Evolutionary conservation across 2,888 invertebrate genomes (phyloP).

Genomic region (Leucophenga montana): DNA sequence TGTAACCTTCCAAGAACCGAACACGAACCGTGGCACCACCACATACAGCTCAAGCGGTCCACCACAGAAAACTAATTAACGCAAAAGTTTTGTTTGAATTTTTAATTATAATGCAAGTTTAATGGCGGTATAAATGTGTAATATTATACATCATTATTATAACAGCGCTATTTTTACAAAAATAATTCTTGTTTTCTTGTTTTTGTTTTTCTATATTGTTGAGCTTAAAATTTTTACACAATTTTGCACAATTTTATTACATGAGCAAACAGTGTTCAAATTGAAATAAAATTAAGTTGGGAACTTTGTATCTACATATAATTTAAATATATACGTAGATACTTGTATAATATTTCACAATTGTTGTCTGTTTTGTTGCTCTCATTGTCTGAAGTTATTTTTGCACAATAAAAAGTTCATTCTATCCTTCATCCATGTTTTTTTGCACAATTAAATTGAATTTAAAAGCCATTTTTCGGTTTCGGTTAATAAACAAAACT

Average conservation of each 20-base stretch:
- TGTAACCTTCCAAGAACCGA: no score
- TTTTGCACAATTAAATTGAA: slow-evolving; percentile 12
- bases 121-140: slow-evolving; percentile 7
- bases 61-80: slow-evolving; percentile 10
- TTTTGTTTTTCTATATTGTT: no score
- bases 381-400: neutral
- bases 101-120: slow-evolving; percentile 19
- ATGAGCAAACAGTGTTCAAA: no score
- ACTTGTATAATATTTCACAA: neutral
- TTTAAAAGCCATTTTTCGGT: slow-evolving; percentile 8
- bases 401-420: neutral
- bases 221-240: no score
- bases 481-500: slow-evolving; percentile 16
- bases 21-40: neutral
- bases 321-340: no score
- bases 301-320: no score
- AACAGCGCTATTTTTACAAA: no score
- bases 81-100: slow-evolving; percentile 19
- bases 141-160: neutral
- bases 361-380: neutral
- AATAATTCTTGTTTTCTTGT: no score
- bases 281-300: no score
- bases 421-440: slow-evolving; percentile 7
- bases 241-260: no score
- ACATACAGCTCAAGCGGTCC: neutral